Conservation (phyloP, 1,140 invertebrate species). For the Tetraneura akinire region DNA sequence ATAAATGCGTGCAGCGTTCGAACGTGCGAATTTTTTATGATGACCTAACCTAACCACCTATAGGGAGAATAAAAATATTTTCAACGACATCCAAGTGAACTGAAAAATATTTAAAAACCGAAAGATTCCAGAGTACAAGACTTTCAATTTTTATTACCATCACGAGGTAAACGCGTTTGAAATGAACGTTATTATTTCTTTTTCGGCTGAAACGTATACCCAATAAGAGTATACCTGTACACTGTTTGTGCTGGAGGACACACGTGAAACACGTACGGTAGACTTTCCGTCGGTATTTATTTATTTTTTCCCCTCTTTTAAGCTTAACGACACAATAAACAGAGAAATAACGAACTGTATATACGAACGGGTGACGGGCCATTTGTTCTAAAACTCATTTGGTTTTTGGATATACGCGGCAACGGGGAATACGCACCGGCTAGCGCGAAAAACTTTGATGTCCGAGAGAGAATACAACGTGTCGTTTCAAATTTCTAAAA, state of each 20-base stretch:
- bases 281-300: neutral
- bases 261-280: neutral
- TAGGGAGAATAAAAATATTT: too few relatives aligned
- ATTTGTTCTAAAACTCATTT: constrained; percentile 30
- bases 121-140: too few relatives aligned
- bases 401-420: too few relatives aligned
- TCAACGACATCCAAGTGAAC: too few relatives aligned
- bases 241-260: neutral
- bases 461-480: neutral
- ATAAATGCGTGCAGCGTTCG: too few relatives aligned
- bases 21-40: too few relatives aligned
- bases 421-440: neutral
- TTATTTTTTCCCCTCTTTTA: neutral
- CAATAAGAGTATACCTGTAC: too few relatives aligned
- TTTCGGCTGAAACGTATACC: neutral
- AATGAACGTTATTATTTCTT: neutral
- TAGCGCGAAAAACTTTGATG: constrained; percentile 5
- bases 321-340: constrained; percentile 36
- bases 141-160: too few relatives aligned
- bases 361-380: constrained; percentile 19
- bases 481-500: constrained; percentile 2
- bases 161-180: neutral
- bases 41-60: too few relatives aligned
- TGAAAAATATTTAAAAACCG: too few relatives aligned
- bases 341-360: constrained; percentile 32